Evolutionary conservation across 2,888 invertebrate genomes (phyloP).

Genomic region (Apodemia mormo): DNA sequence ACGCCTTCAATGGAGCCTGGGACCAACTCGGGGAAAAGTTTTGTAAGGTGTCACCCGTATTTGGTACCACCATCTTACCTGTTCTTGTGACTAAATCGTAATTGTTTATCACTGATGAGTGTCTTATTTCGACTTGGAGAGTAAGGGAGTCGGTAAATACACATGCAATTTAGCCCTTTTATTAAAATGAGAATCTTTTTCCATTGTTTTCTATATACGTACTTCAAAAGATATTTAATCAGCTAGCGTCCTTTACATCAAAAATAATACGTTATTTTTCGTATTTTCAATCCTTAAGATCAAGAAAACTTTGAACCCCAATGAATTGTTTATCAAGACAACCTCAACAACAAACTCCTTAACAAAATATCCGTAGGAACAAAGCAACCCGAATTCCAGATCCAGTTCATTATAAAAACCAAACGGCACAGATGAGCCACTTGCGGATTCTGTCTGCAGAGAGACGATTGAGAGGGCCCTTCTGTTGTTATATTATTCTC

Average conservation of each 20-base stretch:
- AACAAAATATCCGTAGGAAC: not conserved
- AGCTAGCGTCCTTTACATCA: not conserved
- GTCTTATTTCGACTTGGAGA: too few relatives aligned
- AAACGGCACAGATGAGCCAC: conserved; percentile 42
- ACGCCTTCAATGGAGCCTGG: too few relatives aligned
- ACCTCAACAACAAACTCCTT: not conserved
- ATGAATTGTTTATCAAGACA: not conserved
- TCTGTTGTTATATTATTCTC: conserved; percentile 57
- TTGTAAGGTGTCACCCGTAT: too few relatives aligned
- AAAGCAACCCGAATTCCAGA: not conserved
- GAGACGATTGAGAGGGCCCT: conserved; percentile 55
- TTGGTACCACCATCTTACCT: too few relatives aligned
- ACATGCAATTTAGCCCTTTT: too few relatives aligned
- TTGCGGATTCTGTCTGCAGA: conserved; percentile 55
- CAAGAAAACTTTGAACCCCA: not conserved
- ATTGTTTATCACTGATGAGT: too few relatives aligned
- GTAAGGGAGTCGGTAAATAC: too few relatives aligned
- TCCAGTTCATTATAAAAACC: not conserved
- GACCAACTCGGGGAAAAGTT: too few relatives aligned
- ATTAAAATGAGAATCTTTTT: too few relatives aligned
- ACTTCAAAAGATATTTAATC: not conserved
- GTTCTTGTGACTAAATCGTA: too few relatives aligned
- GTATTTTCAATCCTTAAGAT: not conserved
- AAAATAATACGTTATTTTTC: not conserved
- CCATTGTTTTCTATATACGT: too few relatives aligned